Evolutionary conservation across 2,888 invertebrate genomes (phyloP).

Genomic region (Caenorhabditis sulstoni): DNA sequence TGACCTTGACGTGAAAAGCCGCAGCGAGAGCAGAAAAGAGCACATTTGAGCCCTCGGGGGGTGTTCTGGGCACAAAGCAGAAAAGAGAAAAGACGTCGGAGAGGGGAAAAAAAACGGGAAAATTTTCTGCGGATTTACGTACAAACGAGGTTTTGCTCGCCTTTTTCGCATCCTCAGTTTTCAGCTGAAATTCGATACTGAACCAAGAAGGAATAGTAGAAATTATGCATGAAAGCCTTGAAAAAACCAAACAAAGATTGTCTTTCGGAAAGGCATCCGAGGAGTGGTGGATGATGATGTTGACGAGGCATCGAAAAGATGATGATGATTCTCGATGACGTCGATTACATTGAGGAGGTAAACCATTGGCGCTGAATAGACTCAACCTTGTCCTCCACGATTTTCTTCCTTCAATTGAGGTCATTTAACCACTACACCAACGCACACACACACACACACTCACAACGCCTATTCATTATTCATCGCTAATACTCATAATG

Average conservation of each 20-base stretch:
- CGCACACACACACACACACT: not conserved
- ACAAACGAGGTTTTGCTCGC: slow-evolving; percentile 29
- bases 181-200: slow-evolving; percentile 38
- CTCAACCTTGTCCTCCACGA: slow-evolving; percentile 24
- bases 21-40: slow-evolving; percentile 6
- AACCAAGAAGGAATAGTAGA: slow-evolving; percentile 23
- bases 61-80: not conserved
- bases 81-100: not conserved
- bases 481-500: slow-evolving; percentile 45
- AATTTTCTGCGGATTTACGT: slow-evolving; percentile 25
- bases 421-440: slow-evolving; percentile 34
- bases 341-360: slow-evolving; percentile 27
- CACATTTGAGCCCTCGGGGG: slow-evolving; percentile 9
- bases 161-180: not conserved
- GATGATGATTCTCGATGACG: slow-evolving; percentile 26
- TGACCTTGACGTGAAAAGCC: not conserved
- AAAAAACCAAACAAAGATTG: slow-evolving; percentile 10
- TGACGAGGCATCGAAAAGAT: not conserved
- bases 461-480: slow-evolving; percentile 31
- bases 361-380: slow-evolving; percentile 30
- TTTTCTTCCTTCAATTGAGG: slow-evolving; percentile 30
- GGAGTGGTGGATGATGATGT: slow-evolving; percentile 7
- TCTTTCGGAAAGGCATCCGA: not conserved
- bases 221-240: not conserved
- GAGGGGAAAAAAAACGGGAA: not conserved